Evolutionary conservation across 2,888 invertebrate genomes (phyloP).

Genomic region (Allolobophora icterica): DNA sequence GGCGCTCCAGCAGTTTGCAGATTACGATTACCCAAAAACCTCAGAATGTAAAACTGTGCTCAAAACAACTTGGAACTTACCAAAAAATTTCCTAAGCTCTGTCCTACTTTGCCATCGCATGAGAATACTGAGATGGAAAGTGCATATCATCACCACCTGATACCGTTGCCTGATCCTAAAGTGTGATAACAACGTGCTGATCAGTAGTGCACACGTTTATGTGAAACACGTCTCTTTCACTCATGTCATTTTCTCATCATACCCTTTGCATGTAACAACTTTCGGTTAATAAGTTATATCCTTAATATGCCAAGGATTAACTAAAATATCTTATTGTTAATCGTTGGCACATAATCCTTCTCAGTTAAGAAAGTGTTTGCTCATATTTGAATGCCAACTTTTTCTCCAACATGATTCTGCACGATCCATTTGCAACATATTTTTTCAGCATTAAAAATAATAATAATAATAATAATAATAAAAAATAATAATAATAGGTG

Average conservation of each 20-base stretch:
- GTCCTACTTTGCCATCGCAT: slow-evolving; percentile 19
- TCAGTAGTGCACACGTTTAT: not conserved
- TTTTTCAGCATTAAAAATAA: not conserved
- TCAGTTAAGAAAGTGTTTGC: no score
- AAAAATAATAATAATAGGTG: no score
- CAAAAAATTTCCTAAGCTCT: not conserved
- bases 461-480: not conserved
- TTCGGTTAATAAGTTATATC: no score
- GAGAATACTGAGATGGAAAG: not conserved
- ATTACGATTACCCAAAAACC: no score
- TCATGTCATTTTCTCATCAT: no score
- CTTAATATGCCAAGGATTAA: no score
- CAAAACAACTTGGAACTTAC: not conserved
- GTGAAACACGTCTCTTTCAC: no score
- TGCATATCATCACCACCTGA: not conserved
- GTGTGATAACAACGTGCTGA: not conserved
- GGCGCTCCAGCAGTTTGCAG: no score
- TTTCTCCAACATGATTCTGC: not conserved
- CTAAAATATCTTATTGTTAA: no score
- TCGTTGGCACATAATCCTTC: no score
- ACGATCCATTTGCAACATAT: not conserved
- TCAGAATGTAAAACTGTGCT: not conserved
- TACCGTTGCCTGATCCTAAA: not conserved
- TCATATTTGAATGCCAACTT: no score
- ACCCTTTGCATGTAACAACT: no score